phyloP scores from a whole-genome alignment of 2,797 vertebrate genomes.

The Glyptemys insculpta region DNA sequence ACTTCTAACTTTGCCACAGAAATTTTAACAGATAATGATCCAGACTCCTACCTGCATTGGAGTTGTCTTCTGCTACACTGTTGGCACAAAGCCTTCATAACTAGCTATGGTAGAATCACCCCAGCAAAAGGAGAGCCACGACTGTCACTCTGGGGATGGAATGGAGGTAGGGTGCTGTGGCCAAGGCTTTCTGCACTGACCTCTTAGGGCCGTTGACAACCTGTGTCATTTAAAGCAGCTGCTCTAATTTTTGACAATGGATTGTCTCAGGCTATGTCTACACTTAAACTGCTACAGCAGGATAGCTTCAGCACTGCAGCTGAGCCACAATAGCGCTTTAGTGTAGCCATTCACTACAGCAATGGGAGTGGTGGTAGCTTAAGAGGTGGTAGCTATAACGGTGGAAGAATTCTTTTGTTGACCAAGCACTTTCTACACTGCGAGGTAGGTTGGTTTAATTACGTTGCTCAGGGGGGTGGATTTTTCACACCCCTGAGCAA shows the following conservation, averaged over 20 bases:
- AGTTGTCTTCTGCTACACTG: neutral
- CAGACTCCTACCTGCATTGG: neutral
- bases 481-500: neutral
- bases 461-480: neutral
- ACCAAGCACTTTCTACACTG: no score
- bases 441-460: neutral
- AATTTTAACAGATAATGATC: neutral
- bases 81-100: neutral
- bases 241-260: neutral
- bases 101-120: neutral
- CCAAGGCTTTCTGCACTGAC: neutral
- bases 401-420: neutral
- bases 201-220: neutral
- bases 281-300: neutral
- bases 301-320: neutral
- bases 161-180: neutral
- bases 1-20: neutral
- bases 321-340: neutral
- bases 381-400: neutral
- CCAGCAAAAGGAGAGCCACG: neutral
- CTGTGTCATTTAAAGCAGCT: neutral
- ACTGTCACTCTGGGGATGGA: neutral
- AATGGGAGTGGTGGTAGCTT: neutral
- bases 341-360: neutral
- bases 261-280: neutral